A percentile compares a stretch with the other conserved stretches of the same genome.
phyloP scores from a whole-genome alignment of 2,888 invertebrate species.

The Ypsolopha scabrella region DNA sequence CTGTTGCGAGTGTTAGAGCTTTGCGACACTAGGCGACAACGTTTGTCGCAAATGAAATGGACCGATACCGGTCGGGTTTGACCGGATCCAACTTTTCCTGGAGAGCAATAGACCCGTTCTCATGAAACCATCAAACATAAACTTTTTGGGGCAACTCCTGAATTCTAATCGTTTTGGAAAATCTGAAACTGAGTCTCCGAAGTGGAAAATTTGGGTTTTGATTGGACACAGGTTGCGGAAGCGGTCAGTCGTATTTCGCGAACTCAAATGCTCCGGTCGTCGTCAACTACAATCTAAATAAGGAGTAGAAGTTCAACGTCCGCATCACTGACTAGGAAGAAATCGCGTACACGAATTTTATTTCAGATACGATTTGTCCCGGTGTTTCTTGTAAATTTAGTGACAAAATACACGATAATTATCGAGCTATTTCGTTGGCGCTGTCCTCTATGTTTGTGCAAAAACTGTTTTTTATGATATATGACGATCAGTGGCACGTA shows the following conservation, averaged over 20 bases:
- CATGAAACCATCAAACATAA: constrained; percentile 6
- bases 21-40: constrained; percentile 28
- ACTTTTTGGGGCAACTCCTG: neutral
- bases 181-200: neutral
- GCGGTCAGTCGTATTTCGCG: constrained; percentile 51
- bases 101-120: constrained; percentile 4
- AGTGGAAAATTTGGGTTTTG: neutral
- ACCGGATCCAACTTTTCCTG: neutral
- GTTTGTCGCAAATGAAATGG: constrained; percentile 9
- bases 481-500: neutral
- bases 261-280: constrained; percentile 50
- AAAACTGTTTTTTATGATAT: neutral
- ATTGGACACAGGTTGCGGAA: constrained; percentile 50
- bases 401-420: too few species aligned
- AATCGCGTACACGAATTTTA: constrained; percentile 14
- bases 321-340: constrained; percentile 45
- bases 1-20: constrained; percentile 40
- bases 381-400: neutral
- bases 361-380: constrained; percentile 15
- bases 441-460: neutral
- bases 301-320: constrained; percentile 68
- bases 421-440: too few species aligned
- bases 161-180: too few species aligned
- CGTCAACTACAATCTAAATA: constrained; percentile 68
- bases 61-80: neutral